phyloP scores from a whole-genome alignment of 1,140 invertebrate species.

The Mercenaria mercenaria region DNA sequence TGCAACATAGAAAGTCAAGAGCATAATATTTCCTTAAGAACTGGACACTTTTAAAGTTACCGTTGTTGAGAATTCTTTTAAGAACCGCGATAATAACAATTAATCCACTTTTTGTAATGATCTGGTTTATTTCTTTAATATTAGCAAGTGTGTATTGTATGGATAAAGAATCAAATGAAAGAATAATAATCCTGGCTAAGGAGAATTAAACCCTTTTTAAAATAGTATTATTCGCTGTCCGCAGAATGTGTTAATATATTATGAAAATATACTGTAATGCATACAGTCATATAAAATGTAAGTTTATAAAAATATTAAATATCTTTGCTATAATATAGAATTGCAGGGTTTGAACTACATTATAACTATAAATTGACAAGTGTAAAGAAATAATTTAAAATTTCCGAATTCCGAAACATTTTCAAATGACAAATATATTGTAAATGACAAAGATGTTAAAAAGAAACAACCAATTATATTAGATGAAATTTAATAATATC shows the following conservation, averaged over 20 bases:
- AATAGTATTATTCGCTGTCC: neutral
- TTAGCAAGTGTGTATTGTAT: slow-evolving; percentile 54
- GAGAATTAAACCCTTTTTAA: slow-evolving; percentile 24
- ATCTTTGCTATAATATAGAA: too few species aligned
- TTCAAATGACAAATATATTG: too few species aligned
- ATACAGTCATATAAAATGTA: neutral
- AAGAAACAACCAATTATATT: too few species aligned
- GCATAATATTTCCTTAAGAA: slow-evolving; percentile 30
- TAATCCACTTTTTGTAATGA: slow-evolving; percentile 50
- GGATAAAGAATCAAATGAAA: slow-evolving; percentile 29
- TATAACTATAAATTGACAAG: too few species aligned
- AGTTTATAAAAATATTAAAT: too few species aligned
- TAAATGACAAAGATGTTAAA: too few species aligned
- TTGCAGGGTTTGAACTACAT: too few species aligned
- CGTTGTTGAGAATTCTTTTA: slow-evolving; percentile 18
- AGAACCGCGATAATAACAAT: slow-evolving; percentile 22
- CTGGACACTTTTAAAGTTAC: slow-evolving; percentile 30
- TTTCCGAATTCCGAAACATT: too few species aligned
- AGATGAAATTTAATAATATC: too few species aligned
- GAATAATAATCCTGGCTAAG: slow-evolving; percentile 43
- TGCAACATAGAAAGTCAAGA: slow-evolving; percentile 62
- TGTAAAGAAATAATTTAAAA: too few species aligned
- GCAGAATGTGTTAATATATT: neutral
- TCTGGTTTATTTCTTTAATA: slow-evolving; percentile 55
- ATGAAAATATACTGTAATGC: slow-evolving; percentile 2